Percentiles rank a stretch among this genome's conserved stretches.
phyloP scores from a whole-genome alignment of 2,888 invertebrate species.

The Orthonevra nobilis region DNA sequence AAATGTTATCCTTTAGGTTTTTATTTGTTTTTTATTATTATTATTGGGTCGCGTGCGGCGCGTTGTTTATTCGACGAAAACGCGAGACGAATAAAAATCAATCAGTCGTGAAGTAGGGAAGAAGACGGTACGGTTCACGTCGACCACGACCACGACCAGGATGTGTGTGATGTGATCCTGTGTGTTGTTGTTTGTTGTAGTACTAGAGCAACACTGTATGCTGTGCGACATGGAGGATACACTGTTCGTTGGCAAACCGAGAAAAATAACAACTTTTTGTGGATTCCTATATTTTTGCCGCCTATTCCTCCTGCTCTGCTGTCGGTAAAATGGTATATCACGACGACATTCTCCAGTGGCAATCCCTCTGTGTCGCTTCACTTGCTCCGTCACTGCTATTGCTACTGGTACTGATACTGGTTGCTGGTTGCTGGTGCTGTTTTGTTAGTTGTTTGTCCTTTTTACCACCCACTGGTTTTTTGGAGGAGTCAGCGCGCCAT shows the following conservation, averaged over 20 bases:
- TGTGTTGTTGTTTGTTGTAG: conserved; percentile 50
- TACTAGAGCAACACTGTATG: conserved; percentile 58
- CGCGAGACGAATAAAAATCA: conserved; percentile 69
- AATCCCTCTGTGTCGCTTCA: conserved; percentile 40
- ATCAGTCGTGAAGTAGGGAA: conserved; percentile 62
- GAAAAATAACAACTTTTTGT: conserved; percentile 57
- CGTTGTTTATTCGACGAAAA: conserved; percentile 65
- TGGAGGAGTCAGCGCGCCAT: conserved; percentile 17
- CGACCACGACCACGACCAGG: conserved; percentile 10
- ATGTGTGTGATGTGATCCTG: conserved; percentile 41
- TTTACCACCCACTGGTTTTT: conserved; percentile 66
- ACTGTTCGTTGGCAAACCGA: conserved; percentile 14
- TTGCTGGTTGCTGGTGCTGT: neutral
- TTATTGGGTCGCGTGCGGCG: too few species aligned
- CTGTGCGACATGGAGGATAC: conserved; percentile 4
- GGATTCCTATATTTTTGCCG: conserved; percentile 66
- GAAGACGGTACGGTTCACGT: conserved; percentile 35
- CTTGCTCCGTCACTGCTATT: conserved; percentile 52
- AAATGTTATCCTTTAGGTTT: conserved; percentile 28
- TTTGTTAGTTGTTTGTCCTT: conserved; percentile 42
- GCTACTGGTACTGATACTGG: conserved; percentile 9
- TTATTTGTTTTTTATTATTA: conserved; percentile 8
- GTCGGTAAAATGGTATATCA: conserved; percentile 24
- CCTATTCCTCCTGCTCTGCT: conserved; percentile 52
- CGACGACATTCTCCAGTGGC: conserved; percentile 54